phyloP scores from a whole-genome alignment of 2,888 invertebrate genomes.

The Megastigmus dorsalis region DNA sequence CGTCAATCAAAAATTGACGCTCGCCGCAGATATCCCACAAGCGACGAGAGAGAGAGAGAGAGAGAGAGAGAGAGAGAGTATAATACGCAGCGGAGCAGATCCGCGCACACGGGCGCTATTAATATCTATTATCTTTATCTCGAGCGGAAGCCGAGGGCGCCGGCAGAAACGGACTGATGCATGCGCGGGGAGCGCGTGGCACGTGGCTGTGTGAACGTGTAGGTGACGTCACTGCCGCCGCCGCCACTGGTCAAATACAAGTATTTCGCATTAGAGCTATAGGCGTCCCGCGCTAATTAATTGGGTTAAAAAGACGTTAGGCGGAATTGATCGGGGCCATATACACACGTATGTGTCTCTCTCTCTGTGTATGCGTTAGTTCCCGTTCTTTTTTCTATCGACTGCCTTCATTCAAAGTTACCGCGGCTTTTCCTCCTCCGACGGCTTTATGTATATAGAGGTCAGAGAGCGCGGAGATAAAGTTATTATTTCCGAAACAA shows the following conservation, averaged over 20 bases:
- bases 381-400: background rate
- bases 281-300: slow-evolving; percentile 59
- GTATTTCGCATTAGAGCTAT: slow-evolving; percentile 71
- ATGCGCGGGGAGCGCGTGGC: background rate
- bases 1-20: slow-evolving; percentile 29
- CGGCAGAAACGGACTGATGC: background rate
- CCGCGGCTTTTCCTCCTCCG: background rate
- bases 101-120: slow-evolving; percentile 60
- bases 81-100: background rate
- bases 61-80: no score
- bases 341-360: slow-evolving; percentile 25
- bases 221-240: slow-evolving; percentile 71
- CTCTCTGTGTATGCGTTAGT: background rate
- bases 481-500: slow-evolving; percentile 64
- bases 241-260: slow-evolving; percentile 62
- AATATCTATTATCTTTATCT: slow-evolving; percentile 70
- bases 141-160: slow-evolving; percentile 64
- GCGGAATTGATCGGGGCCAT: slow-evolving; percentile 60
- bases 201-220: slow-evolving; percentile 55
- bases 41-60: no score
- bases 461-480: slow-evolving; percentile 59
- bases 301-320: slow-evolving; percentile 73
- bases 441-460: background rate
- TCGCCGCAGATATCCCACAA: background rate
- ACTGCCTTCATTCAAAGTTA: no score